Evolutionary conservation across 2,888 invertebrate species (phyloP).

Genomic region (Gasteruption jaculator): DNA sequence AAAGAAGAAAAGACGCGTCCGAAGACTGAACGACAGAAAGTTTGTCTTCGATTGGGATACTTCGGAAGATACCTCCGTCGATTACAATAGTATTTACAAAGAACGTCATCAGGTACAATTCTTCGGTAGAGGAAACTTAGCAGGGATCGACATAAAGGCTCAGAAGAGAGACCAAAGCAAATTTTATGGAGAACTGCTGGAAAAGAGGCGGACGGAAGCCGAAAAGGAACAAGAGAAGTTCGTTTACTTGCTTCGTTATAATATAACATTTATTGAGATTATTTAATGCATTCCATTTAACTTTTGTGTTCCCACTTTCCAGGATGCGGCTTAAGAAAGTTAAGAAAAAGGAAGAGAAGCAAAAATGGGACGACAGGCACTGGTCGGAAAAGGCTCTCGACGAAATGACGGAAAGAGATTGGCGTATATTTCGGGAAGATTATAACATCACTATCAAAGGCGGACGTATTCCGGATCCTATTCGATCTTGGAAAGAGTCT

Average conservation of each 20-base stretch:
- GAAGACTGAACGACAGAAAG: conserved; percentile 94
- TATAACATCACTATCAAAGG: conserved; percentile 98
- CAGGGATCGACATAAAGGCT: conserved; percentile 96
- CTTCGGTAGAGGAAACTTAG: conserved; percentile 95
- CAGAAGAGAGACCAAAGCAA: conserved; percentile 93
- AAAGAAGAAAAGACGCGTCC: conserved; percentile 87
- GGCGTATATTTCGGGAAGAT: conserved; percentile 99
- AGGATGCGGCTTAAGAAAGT: conserved; percentile 82
- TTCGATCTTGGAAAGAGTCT: conserved; percentile 93
- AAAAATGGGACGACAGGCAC: conserved; percentile 98
- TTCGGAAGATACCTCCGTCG: conserved; percentile 95
- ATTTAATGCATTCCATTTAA: conserved; percentile 15
- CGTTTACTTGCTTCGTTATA: neutral
- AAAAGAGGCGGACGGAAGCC: conserved; percentile 90
- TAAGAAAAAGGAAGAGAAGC: conserved; percentile 93
- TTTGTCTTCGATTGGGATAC: conserved; percentile 99
- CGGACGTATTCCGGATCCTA: conserved; percentile 93
- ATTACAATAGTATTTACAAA: conserved; percentile 96
- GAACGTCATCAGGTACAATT: conserved; percentile 96
- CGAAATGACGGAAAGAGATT: conserved; percentile 99
- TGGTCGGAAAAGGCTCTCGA: conserved; percentile 93
- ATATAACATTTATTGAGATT: conserved; percentile 5
- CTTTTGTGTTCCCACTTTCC: conserved; percentile 16
- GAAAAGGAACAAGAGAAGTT: conserved; percentile 94
- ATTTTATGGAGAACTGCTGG: conserved; percentile 94